Evolutionary conservation across 2,113 vertebrate species (phyloP), one percentile per base, ranked within the genome.

Genomic region (Peromyscus maniculatus): DNA sequence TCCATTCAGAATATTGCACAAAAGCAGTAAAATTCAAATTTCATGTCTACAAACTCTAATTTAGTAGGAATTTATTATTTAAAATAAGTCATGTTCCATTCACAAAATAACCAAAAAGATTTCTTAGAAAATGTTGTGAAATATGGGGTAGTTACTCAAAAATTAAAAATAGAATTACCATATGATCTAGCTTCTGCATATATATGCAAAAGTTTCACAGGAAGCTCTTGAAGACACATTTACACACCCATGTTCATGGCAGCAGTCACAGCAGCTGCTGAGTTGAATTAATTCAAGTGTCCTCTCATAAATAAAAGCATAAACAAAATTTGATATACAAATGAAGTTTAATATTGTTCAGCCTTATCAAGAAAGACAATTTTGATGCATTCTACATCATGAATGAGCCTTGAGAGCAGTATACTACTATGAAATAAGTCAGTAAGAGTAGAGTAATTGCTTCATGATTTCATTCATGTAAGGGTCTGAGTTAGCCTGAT

Each of bases 11-110:
- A 84, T 74, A 64, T 62, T 88, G 10, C 17, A 55, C 62, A 92
- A 91, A 96, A 69, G 55, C 43, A 52, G 31, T 39, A 52, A 82
- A 91, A 90, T 2, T 71, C 95, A 52, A 69, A 87, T 66, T 91
- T 62, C 19, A 72, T 67, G 31, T 69, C 97, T 92, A 82, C 46
- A 92, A 96, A 88, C 90, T 91, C 55, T 94, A 59, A 83, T 59
- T 79, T 64, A 75, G n/a, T 26, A 75, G 69, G 43, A 0, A 84
- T 90, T 88, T 24, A 71, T 59, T 78, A 3, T 49, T 96, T 89
- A 87, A 96, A 94, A 74, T 71, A 91, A 43, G 16, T 55, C 26
- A 75, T 16, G 1, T 1, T 93, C 46, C 72, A 87, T 95, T 97
- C 36, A 89, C 55, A 94, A 92, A 94, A 87, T 67, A 95, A 46